These are phyloP conservation scores for Hylaeus volcanicus DNA, from an alignment of 1,140 invertebrate genomes.

Conservation along the genomic window DNA sequence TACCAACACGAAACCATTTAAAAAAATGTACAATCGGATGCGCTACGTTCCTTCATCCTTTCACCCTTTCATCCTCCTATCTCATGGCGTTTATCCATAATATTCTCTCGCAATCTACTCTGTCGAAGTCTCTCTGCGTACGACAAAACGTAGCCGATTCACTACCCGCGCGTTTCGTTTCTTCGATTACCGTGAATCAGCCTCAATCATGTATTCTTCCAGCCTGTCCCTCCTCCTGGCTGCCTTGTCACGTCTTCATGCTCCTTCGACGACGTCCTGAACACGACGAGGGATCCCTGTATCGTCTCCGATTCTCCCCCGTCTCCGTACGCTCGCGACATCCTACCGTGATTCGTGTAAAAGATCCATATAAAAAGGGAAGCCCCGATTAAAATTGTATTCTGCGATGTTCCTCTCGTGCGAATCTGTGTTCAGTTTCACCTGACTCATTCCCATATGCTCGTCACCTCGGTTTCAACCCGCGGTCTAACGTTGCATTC, in stretches of 20 bases:
- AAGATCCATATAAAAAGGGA: conserved; percentile 66
- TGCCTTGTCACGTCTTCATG: neutral
- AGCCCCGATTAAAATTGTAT: conserved; percentile 64
- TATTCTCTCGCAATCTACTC: too few relatives aligned
- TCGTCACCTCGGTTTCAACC: neutral
- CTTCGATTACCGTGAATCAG: neutral
- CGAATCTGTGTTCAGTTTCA: conserved; percentile 18
- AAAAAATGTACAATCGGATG: conserved; percentile 68
- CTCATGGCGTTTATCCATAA: conserved; percentile 16
- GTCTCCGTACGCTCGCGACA: neutral
- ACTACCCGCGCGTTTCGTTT: conserved; percentile 7
- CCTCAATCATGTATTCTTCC: conserved; percentile 23
- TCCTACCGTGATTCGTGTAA: conserved; percentile 55
- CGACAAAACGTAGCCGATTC: conserved; percentile 46
- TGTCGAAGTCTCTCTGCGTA: conserved; percentile 46
- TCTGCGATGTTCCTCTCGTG: conserved; percentile 8
- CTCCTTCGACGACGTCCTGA: too few relatives aligned
- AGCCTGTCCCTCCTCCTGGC: neutral
- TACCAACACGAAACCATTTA: conserved; percentile 69
- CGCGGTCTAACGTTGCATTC: conserved; percentile 27
- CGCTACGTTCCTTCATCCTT: conserved; percentile 37
- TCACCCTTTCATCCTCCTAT: neutral
- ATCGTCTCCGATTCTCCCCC: neutral
- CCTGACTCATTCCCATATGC: neutral
- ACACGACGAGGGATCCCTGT: too few relatives aligned